Percentiles rank a stretch among this genome's conserved stretches.
These are phyloP conservation scores for Caenorhabditis imperialis DNA, from an alignment of 2,888 invertebrate species.

Conservation along the genomic window DNA sequence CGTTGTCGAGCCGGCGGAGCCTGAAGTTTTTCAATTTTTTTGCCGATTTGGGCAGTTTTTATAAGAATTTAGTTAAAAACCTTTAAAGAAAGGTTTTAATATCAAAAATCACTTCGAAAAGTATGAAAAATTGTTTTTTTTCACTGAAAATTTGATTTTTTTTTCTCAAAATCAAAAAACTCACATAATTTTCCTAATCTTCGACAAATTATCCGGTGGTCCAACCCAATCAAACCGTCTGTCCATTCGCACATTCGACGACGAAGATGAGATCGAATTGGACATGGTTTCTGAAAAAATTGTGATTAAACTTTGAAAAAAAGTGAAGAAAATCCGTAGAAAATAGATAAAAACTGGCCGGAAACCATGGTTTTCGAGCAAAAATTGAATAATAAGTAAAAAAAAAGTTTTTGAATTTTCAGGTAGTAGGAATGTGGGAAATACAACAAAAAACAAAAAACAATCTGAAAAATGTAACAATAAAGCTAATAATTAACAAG, in stretches of 20 bases:
- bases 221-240: constrained; percentile 76
- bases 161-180: constrained; percentile 3
- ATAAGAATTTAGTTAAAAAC: constrained; percentile 1
- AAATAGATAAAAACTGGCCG: constrained; percentile 7
- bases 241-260: constrained; percentile 64
- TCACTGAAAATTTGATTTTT: constrained; percentile 10
- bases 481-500: not conserved
- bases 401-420: too few species aligned
- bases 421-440: not conserved
- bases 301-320: too few species aligned
- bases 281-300: too few species aligned
- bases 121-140: not conserved
- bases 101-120: not conserved
- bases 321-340: not conserved
- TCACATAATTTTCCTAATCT: constrained; percentile 72
- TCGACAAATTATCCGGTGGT: constrained; percentile 72
- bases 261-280: constrained; percentile 27
- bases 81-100: not conserved
- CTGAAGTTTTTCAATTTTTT: constrained; percentile 30
- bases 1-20: constrained; percentile 69
- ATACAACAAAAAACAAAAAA: not conserved
- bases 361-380: too few species aligned
- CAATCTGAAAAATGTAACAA: not conserved
- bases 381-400: too few species aligned
- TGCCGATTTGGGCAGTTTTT: too few species aligned